Percentiles rank a stretch among this genome's conserved stretches.
Evolutionary conservation across 2,797 vertebrate genomes (phyloP).

Genomic region (Esox masquinongy): DNA sequence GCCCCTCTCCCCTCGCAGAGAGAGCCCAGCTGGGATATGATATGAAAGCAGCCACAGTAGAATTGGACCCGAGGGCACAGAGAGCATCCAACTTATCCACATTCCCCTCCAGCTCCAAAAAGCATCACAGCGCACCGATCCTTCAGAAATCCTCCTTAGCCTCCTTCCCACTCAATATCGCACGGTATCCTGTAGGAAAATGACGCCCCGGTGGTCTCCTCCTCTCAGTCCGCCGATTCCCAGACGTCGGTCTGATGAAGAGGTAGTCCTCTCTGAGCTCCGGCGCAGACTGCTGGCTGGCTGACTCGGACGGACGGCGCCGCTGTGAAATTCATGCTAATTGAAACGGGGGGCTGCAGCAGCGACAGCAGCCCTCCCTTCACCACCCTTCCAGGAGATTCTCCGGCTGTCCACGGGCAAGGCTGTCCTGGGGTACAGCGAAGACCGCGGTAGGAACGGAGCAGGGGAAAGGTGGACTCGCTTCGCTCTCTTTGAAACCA

Average conservation of each 20-base stretch:
- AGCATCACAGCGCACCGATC: neutral
- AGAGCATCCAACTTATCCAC: conserved; percentile 38
- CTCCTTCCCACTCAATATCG: conserved; percentile 47
- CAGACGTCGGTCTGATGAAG: conserved; percentile 36
- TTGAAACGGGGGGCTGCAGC: conserved; percentile 72
- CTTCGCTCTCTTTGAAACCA: conserved; percentile 60
- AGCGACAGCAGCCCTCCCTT: conserved; percentile 66
- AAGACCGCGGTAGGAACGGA: conserved; percentile 37
- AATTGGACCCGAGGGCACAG: neutral
- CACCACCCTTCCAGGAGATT: neutral
- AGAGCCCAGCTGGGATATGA: neutral
- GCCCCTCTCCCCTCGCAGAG: conserved; percentile 28
- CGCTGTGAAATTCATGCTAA: conserved; percentile 79
- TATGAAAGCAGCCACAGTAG: neutral
- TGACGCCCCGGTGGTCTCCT: conserved; percentile 27
- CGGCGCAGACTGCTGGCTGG: conserved; percentile 48
- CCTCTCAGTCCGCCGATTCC: conserved; percentile 40
- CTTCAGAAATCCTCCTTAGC: conserved; percentile 28
- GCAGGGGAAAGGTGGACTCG: conserved; percentile 49
- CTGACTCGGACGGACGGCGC: conserved; percentile 35
- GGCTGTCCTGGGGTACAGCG: conserved; percentile 23
- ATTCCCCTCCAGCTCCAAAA: conserved; percentile 3
- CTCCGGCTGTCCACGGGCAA: neutral
- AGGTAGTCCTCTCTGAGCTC: conserved; percentile 55
- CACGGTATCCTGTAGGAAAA: conserved; percentile 29